Percentiles rank a stretch among this genome's conserved stretches.
Evolutionary conservation across 1,140 invertebrate species (phyloP).

Genomic region (Aporrectodea caliginosa): DNA sequence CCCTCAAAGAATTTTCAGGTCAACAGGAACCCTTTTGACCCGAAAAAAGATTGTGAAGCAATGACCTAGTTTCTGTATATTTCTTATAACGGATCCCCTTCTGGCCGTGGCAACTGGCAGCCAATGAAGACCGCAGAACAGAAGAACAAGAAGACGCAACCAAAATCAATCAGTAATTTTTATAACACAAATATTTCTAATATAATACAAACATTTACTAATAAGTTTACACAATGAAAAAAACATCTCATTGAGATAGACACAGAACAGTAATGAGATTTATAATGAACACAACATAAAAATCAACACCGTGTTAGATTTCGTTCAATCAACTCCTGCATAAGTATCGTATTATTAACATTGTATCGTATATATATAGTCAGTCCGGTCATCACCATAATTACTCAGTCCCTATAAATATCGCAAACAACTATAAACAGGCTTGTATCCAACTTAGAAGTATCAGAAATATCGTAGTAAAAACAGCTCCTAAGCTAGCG

Average conservation of each 20-base stretch:
- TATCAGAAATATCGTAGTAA: too few relatives aligned
- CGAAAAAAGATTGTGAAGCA: too few relatives aligned
- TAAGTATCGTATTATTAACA: background rate
- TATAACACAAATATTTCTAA: slow-evolving; percentile 4
- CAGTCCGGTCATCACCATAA: background rate
- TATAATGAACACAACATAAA: background rate
- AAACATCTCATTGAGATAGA: background rate
- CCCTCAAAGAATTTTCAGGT: too few relatives aligned
- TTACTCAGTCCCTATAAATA: background rate
- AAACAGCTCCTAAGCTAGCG: too few relatives aligned
- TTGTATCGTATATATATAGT: background rate
- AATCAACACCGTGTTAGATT: background rate
- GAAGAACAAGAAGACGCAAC: background rate
- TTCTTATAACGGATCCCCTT: too few relatives aligned
- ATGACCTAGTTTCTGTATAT: too few relatives aligned
- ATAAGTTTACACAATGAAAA: slow-evolving; percentile 1
- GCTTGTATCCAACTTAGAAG: background rate
- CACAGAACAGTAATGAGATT: background rate
- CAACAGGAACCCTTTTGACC: too few relatives aligned
- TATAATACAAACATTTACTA: slow-evolving; percentile 1
- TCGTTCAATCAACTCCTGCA: background rate
- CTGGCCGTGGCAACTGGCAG: too few relatives aligned
- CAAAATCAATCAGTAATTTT: background rate
- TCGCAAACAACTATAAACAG: background rate
- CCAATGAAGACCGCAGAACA: too few relatives aligned